Evolutionary conservation across 1,140 invertebrate species (phyloP).

Genomic region (Potamilus streckersoni): DNA sequence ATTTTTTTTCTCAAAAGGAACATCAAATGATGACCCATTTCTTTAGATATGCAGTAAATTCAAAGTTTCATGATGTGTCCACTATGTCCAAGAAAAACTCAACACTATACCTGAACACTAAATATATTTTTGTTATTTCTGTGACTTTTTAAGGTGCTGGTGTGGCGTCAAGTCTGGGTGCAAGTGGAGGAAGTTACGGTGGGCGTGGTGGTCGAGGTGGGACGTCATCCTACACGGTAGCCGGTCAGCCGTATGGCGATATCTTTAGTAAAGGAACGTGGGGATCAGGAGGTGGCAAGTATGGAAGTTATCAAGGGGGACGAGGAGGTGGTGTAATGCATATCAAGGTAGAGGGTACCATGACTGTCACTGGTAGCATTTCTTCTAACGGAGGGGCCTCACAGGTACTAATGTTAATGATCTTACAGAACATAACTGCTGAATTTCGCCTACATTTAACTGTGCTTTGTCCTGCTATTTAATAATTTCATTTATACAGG

Average conservation of each 20-base stretch:
- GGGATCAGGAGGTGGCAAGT: constrained; percentile 56
- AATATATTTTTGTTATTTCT: neutral
- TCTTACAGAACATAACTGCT: neutral
- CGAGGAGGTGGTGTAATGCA: constrained; percentile 48
- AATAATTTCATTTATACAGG: no score
- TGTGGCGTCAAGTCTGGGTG: constrained; percentile 20
- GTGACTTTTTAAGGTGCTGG: constrained; percentile 41
- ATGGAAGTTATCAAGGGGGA: constrained; percentile 35
- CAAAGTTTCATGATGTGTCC: neutral
- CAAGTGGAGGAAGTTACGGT: constrained; percentile 49
- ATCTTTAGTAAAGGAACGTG: constrained; percentile 44
- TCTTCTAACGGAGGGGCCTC: constrained; percentile 35
- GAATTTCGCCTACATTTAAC: neutral
- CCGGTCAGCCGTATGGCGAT: constrained; percentile 40
- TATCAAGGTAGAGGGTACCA: constrained; percentile 21
- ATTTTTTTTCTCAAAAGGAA: no score
- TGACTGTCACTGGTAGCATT: constrained; percentile 35
- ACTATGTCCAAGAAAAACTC: neutral
- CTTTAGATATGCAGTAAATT: no score
- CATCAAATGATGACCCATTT: no score
- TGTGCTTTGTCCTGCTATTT: neutral
- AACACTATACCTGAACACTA: neutral
- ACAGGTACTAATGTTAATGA: constrained; percentile 24
- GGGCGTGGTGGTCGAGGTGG: constrained; percentile 41
- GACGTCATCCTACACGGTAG: constrained; percentile 1